Evolutionary conservation across 2,797 vertebrate genomes (phyloP), one percentile per base, ranked within the genome.

Genomic region (Chaunax sp.): DNA sequence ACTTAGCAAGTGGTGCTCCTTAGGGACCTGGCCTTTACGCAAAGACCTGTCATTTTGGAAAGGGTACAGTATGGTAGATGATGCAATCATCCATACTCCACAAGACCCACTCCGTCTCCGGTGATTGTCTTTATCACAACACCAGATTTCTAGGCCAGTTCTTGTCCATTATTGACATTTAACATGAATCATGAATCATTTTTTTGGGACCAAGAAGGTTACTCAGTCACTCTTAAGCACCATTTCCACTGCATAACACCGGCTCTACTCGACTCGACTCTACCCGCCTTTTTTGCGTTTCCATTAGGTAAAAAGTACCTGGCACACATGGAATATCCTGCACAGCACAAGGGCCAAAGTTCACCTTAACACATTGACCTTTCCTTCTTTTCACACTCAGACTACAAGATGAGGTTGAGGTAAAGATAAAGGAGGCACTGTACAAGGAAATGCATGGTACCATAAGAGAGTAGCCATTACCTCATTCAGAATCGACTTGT

Each of bases 1-100:
- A 86, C 89, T 89, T 80, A 69, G 45, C 43, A 41, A 59, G 65
- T 52, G 22, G 37, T n/a, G 18, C 62, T 73, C 72, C 67, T 67
- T 41, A 64, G 74, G 69, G 79, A 81, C 53, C 6, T 79, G 75
- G 56, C 80, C 84, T 88, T 86, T 72, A 50, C 41, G 19, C 54
- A 61, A 53, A 57, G 68, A 70, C 50, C 66, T 77, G 68, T 74
- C 74, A 67, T 51, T 35, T 75, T 45, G 30, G 75, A 71, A 87
- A 88, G 72, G 81, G 25, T 76, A 82, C 63, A 66, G 78, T 72
- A 78, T 53, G 65, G 58, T 58, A 30, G 45, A 26, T 60, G 53
- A 51, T 28, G 54, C 53, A 58, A 25, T 68, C 50, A 5, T 16
- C 35, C 26, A 23, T 30, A 5, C 15, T 26, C 15, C 2, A 38